These are phyloP conservation scores for Paratrypauchen microcephalus DNA, from an alignment of 2,797 vertebrate genomes.

Conservation along the genomic window DNA sequence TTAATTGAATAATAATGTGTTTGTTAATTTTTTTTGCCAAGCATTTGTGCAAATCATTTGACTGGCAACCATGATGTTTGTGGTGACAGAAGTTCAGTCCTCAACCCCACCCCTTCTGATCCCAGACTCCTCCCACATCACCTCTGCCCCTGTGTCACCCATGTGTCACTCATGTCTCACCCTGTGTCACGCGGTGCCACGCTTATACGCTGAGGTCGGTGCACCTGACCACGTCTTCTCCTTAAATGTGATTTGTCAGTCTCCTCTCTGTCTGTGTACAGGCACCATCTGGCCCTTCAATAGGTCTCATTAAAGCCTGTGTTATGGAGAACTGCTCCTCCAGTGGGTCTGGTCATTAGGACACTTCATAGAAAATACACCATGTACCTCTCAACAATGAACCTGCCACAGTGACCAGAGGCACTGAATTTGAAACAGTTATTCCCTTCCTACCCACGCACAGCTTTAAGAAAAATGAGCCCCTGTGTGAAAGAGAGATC, in stretches of 20 bases:
- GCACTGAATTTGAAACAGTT: constrained; percentile 65
- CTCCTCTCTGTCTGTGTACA: constrained; percentile 46
- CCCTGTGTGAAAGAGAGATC: constrained; percentile 42
- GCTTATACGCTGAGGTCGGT: constrained; percentile 39
- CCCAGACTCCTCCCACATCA: constrained; percentile 42
- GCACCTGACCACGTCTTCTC: constrained; percentile 62
- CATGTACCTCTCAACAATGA: constrained; percentile 66
- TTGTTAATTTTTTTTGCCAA: neutral
- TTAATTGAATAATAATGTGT: too few species aligned
- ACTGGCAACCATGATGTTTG: constrained; percentile 63
- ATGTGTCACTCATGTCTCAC: constrained; percentile 34
- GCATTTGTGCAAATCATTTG: constrained; percentile 37
- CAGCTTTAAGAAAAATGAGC: constrained; percentile 39
- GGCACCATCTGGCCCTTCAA: constrained; percentile 75
- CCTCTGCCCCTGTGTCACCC: constrained; percentile 31
- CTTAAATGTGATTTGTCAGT: constrained; percentile 57
- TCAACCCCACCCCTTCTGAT: constrained; percentile 28
- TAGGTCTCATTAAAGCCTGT: constrained; percentile 70
- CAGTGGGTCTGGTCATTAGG: constrained; percentile 71
- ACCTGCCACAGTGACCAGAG: constrained; percentile 54
- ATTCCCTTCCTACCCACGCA: constrained; percentile 47
- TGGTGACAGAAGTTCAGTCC: constrained; percentile 67
- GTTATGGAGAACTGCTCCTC: constrained; percentile 58
- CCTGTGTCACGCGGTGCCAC: constrained; percentile 40
- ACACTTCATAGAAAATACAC: constrained; percentile 71